These are phyloP conservation scores for Heteractis magnifica DNA, from an alignment of 92 coral and sea anemone species.

Conservation along the genomic window DNA sequence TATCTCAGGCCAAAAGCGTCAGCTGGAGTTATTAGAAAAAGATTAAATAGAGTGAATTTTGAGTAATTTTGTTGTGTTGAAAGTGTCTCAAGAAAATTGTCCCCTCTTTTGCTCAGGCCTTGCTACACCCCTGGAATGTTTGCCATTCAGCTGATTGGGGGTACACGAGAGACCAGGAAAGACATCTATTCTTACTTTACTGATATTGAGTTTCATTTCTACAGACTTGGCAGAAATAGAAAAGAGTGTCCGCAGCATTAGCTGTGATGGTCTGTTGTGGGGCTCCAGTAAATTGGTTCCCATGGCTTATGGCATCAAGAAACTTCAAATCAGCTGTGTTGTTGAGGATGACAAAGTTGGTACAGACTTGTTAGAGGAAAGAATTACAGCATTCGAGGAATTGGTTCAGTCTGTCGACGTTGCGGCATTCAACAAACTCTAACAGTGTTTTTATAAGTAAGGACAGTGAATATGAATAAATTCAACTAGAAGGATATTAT, in stretches of 20 bases:
- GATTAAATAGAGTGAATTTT: too few species aligned
- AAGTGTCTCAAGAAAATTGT: too few species aligned
- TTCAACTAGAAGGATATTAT: background rate
- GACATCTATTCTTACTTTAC: background rate
- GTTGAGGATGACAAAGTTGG: constrained; percentile 93
- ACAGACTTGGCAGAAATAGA: constrained; percentile 86
- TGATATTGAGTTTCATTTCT: background rate
- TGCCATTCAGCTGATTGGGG: too few species aligned
- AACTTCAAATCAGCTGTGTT: constrained; percentile 80
- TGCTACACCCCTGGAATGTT: too few species aligned
- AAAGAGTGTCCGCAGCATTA: constrained; percentile 68
- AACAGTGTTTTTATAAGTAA: constrained; percentile 18
- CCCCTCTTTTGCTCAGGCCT: too few species aligned
- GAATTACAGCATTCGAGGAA: constrained; percentile 78
- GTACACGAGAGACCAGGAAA: too few species aligned
- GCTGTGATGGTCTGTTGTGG: constrained; percentile 87
- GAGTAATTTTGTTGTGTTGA: too few species aligned
- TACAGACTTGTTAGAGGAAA: constrained; percentile 86
- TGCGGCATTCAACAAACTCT: constrained; percentile 94
- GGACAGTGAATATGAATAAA: constrained; percentile 11
- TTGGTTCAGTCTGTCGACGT: constrained; percentile 86
- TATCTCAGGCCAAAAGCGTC: too few species aligned
- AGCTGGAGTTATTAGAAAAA: too few species aligned
- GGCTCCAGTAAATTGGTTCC: constrained; percentile 88
- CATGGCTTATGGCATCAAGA: constrained; percentile 91